Conservation (phyloP, 2,797 vertebrate species). For the Poecilia picta region DNA sequence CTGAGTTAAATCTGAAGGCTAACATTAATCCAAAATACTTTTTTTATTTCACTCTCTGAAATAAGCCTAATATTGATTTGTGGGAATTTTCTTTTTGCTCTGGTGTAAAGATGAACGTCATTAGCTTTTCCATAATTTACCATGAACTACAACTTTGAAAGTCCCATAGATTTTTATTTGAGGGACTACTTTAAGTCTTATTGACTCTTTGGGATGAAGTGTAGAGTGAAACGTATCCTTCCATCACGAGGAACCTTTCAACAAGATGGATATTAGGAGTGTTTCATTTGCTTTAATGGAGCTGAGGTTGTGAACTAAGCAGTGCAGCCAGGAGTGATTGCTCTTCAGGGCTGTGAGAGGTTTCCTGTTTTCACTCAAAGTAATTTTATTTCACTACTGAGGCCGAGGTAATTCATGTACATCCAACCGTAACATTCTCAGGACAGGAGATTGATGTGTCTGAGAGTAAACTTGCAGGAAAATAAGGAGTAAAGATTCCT, state of each 20-base stretch:
- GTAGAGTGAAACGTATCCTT: conserved; percentile 24
- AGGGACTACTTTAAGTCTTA: conserved; percentile 22
- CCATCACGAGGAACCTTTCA: conserved; percentile 26
- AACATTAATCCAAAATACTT: neutral
- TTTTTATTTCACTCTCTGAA: neutral
- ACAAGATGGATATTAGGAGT: conserved; percentile 40
- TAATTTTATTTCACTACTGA: conserved; percentile 39
- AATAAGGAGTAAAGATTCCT: conserved; percentile 33
- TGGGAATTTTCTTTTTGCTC: neutral
- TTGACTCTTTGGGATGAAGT: conserved; percentile 25
- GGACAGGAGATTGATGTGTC: conserved; percentile 22
- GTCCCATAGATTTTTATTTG: conserved; percentile 27
- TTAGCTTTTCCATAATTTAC: conserved; percentile 30
- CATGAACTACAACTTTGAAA: conserved; percentile 28
- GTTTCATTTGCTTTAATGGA: conserved; percentile 43
- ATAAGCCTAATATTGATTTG: neutral
- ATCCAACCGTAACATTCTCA: conserved; percentile 12
- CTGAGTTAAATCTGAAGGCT: neutral
- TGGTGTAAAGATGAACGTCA: neutral
- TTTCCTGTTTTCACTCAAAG: conserved; percentile 36
- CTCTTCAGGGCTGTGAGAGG: conserved; percentile 24
- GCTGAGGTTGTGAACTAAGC: conserved; percentile 31
- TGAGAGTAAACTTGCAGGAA: neutral
- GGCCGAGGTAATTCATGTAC: conserved; percentile 18
- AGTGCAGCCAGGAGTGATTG: conserved; percentile 42